phyloP scores from a whole-genome alignment of 2,797 vertebrate species.

The Neopelma chrysocephalum region DNA sequence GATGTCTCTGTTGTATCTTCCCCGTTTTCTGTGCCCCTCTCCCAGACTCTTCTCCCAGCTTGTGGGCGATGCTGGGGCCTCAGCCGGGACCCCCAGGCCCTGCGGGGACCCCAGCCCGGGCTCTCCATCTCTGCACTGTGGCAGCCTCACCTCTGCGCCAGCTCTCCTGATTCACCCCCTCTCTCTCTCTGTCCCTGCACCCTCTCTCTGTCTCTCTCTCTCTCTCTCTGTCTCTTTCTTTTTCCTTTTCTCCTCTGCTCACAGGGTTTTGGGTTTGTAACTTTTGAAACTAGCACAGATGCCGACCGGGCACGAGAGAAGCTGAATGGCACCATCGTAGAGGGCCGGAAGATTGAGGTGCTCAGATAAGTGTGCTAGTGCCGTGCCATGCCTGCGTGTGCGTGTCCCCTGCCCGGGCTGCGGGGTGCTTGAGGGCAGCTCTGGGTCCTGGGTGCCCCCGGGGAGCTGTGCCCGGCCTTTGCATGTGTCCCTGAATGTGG shows the following conservation, averaged over 20 bases:
- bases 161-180: constrained; percentile 72
- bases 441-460: neutral
- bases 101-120: neutral
- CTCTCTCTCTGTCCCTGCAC: constrained; percentile 64
- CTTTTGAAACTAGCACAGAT: constrained; percentile 97
- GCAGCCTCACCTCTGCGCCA: constrained; percentile 55
- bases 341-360: constrained; percentile 98
- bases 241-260: constrained; percentile 78
- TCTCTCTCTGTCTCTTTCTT: constrained; percentile 69
- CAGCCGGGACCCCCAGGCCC: neutral
- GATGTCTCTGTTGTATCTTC: constrained; percentile 42
- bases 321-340: constrained; percentile 99
- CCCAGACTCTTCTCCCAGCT: constrained; percentile 41
- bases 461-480: neutral
- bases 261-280: constrained; percentile 98
- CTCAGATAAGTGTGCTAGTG: constrained; percentile 78
- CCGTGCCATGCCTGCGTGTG: constrained; percentile 53
- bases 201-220: constrained; percentile 48
- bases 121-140: constrained; percentile 21
- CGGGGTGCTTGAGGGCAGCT: neutral
- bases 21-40: constrained; percentile 50
- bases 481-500: neutral
- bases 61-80: neutral
- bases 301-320: constrained; percentile 97
- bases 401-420: neutral